phyloP scores from a whole-genome alignment of 2,797 vertebrate genomes.

The Argya squamiceps region DNA sequence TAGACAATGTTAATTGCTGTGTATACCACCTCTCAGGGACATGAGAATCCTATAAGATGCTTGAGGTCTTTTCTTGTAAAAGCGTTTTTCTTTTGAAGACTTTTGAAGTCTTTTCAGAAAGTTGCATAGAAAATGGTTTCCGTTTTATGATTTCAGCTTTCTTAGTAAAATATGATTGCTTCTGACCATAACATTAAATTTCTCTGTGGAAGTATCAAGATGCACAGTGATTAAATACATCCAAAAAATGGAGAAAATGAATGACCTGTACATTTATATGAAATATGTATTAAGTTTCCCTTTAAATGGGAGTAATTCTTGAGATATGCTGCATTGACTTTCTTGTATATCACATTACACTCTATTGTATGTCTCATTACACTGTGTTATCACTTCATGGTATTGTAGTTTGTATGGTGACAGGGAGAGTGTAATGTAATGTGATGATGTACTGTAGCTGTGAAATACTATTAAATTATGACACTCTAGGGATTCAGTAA shows the following conservation, averaged over 20 bases:
- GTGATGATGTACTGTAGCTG: conserved; percentile 67
- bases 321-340: conserved; percentile 72
- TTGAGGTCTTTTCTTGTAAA: neutral
- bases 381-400: conserved; percentile 72
- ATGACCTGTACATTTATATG: conserved; percentile 65
- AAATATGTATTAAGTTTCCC: conserved; percentile 49
- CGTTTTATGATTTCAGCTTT: conserved; percentile 14
- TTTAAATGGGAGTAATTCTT: conserved; percentile 64
- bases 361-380: conserved; percentile 75
- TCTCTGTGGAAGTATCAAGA: conserved; percentile 50
- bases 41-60: neutral
- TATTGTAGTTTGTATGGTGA: conserved; percentile 59
- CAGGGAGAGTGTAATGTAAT: conserved; percentile 67
- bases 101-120: neutral
- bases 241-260: conserved; percentile 62
- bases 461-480: conserved; percentile 74
- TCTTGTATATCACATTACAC: conserved; percentile 73
- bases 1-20: neutral
- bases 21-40: neutral
- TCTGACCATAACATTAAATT: conserved; percentile 36
- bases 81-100: neutral
- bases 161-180: conserved; percentile 35
- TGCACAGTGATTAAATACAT: conserved; percentile 58
- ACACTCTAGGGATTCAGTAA: conserved; percentile 59
- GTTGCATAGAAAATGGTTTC: neutral